These are phyloP conservation scores for Drosophila mulleri DNA, from an alignment of 2,888 invertebrate genomes.

Conservation along the genomic window DNA sequence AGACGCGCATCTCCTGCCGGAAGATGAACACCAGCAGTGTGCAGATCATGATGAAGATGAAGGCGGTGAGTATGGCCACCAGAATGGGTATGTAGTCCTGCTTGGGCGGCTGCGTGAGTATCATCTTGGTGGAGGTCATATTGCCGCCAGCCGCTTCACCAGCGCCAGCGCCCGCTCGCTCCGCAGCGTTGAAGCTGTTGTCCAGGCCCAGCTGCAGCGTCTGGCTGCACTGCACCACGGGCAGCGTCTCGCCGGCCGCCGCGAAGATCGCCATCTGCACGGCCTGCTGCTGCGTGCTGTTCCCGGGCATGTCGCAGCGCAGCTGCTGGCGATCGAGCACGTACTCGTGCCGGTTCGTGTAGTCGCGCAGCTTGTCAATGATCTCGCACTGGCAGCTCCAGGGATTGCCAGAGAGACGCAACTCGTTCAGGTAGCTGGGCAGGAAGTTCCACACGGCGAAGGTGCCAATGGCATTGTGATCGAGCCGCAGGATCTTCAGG, in stretches of 20 bases:
- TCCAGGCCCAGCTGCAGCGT: slow-evolving; percentile 64
- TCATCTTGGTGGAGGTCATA: slow-evolving; percentile 88
- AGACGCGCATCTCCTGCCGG: slow-evolving; percentile 92
- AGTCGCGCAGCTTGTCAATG: slow-evolving; percentile 91
- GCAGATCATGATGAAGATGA: slow-evolving; percentile 90
- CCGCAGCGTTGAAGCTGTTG: slow-evolving; percentile 60
- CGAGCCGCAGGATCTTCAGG: slow-evolving; percentile 93
- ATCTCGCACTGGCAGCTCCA: slow-evolving; percentile 96
- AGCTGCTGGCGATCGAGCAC: slow-evolving; percentile 91
- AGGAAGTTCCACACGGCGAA: slow-evolving; percentile 92
- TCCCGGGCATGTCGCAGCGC: slow-evolving; percentile 87
- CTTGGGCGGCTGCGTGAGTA: slow-evolving; percentile 86
- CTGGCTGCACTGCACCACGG: slow-evolving; percentile 79
- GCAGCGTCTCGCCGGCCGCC: slow-evolving; percentile 62
- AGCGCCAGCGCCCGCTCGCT: slow-evolving; percentile 49
- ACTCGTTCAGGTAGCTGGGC: slow-evolving; percentile 88
- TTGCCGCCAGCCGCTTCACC: slow-evolving; percentile 85
- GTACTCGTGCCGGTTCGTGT: slow-evolving; percentile 91
- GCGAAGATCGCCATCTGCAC: slow-evolving; percentile 76
- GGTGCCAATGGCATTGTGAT: slow-evolving; percentile 92
- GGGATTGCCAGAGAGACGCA: slow-evolving; percentile 92
- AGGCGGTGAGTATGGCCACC: slow-evolving; percentile 91
- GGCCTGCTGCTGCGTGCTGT: slow-evolving; percentile 64
- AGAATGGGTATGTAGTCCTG: slow-evolving; percentile 93
- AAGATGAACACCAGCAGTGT: slow-evolving; percentile 92